Percentiles rank a stretch among this genome's conserved stretches.
Conservation (phyloP, 2,113 vertebrate genomes). For the Leptobrachium leishanense region DNA sequence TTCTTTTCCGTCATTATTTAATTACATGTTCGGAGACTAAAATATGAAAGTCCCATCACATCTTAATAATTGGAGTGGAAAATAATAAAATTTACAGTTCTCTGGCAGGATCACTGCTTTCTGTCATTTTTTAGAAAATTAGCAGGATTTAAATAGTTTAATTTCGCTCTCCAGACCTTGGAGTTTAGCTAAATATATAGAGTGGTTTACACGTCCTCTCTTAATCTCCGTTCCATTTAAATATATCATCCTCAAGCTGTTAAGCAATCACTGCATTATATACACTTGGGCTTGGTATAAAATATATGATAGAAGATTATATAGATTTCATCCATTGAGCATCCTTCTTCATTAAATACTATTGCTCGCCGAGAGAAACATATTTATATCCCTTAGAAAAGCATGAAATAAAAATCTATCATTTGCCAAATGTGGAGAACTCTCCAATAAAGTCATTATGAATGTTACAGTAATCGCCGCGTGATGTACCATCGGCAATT, state of each 20-base stretch:
- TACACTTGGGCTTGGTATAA: not conserved
- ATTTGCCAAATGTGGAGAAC: not conserved
- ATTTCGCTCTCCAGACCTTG: not conserved
- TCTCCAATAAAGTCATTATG: no score
- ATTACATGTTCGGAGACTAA: no score
- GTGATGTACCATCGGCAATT: no score
- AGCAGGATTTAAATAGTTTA: constrained; percentile 34
- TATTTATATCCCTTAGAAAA: constrained; percentile 18
- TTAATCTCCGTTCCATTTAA: constrained; percentile 14
- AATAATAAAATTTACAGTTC: not conserved
- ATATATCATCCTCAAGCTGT: constrained; percentile 32
- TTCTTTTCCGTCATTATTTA: no score
- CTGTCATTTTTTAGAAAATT: constrained; percentile 19
- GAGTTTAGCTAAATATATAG: not conserved
- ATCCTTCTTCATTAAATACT: constrained; percentile 39
- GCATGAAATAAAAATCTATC: constrained; percentile 11
- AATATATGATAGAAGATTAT: constrained; percentile 20
- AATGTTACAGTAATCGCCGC: no score
- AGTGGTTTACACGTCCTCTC: not conserved
- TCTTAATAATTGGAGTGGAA: not conserved
- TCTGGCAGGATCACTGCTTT: constrained; percentile 11
- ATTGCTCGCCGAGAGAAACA: constrained; percentile 10
- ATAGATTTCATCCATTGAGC: constrained; percentile 16
- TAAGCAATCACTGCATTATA: not conserved
- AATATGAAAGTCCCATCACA: not conserved